A percentile compares a stretch with the other conserved stretches of the same genome.
Evolutionary conservation across 2,888 invertebrate genomes (phyloP).

Genomic region (Pterostichus niger): DNA sequence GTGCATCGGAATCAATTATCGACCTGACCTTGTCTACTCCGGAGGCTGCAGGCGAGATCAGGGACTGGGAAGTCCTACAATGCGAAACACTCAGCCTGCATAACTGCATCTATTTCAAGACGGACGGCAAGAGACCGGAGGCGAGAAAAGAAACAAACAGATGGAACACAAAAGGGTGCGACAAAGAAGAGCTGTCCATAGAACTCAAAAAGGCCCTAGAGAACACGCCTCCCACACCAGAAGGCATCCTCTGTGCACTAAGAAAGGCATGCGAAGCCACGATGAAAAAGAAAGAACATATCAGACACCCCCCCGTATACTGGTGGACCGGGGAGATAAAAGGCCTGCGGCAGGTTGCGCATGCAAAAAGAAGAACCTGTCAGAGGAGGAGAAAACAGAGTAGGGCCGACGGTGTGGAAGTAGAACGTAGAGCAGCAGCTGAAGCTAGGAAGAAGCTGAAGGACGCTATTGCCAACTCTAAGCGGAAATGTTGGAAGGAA

Average conservation of each 20-base stretch:
- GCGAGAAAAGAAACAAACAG: not conserved
- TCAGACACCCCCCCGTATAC: slow-evolving; percentile 28
- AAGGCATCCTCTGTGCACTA: not conserved
- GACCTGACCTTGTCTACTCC: not conserved
- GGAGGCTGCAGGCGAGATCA: no score
- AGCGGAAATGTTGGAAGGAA: not conserved
- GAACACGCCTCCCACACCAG: not conserved
- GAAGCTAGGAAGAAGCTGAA: not conserved
- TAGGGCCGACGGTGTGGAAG: no score
- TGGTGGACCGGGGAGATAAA: slow-evolving; percentile 66
- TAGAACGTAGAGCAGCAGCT: no score
- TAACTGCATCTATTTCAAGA: not conserved
- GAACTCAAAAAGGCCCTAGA: not conserved
- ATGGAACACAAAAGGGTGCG: not conserved
- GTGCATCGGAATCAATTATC: not conserved
- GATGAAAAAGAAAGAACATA: slow-evolving; percentile 41
- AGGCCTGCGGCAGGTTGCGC: slow-evolving; percentile 34
- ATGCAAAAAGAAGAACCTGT: not conserved
- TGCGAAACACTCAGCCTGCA: slow-evolving; percentile 11
- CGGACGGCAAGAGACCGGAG: not conserved
- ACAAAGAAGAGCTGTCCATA: not conserved
- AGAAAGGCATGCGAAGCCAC: slow-evolving; percentile 53
- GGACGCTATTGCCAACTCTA: not conserved
- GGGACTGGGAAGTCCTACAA: no score
- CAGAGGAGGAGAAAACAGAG: no score